Evolutionary conservation across 30 jellyfish, hydroid and myxozoan species (phyloP).

Genomic region (Chrysaora quinquecirrha): DNA sequence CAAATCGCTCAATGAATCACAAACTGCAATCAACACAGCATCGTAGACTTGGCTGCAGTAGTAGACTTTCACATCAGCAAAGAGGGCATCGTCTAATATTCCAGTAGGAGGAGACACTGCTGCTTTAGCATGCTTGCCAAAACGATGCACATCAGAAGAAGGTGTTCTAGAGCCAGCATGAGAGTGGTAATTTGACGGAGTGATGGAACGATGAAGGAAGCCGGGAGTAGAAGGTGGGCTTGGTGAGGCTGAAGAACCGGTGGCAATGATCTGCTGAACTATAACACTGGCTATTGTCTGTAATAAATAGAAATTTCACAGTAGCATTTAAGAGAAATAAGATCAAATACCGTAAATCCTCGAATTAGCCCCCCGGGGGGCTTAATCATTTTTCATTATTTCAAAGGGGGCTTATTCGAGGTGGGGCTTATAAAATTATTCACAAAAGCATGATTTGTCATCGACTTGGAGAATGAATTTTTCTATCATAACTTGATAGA

Average conservation of each 20-base stretch:
- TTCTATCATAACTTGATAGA: no score
- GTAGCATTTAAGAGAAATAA: no score
- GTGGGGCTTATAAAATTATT: no score
- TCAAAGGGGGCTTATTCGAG: no score
- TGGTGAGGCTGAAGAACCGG: slow-evolving; percentile 16
- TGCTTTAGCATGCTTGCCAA: slow-evolving; percentile 3
- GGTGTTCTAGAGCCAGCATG: slow-evolving; percentile 43
- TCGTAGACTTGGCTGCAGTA: slow-evolving; percentile 78
- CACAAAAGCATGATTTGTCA: no score
- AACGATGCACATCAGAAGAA: slow-evolving; percentile 40
- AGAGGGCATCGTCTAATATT: slow-evolving; percentile 50
- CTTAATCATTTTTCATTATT: no score
- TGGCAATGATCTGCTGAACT: slow-evolving; percentile 48
- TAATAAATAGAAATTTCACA: neutral
- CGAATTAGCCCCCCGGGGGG: no score
- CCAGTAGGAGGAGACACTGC: slow-evolving; percentile 54
- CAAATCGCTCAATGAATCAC: slow-evolving; percentile 28
- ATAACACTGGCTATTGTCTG: slow-evolving; percentile 53
- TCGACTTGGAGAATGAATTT: no score
- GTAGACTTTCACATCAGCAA: slow-evolving; percentile 52
- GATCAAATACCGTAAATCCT: no score
- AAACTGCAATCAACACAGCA: slow-evolving; percentile 54
- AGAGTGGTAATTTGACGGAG: slow-evolving; percentile 18
- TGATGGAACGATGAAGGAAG: slow-evolving; percentile 4
- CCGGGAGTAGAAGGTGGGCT: slow-evolving; percentile 64